These are phyloP conservation scores for Cinara cedri DNA, from an alignment of 2,888 invertebrate genomes.

Conservation along the genomic window DNA sequence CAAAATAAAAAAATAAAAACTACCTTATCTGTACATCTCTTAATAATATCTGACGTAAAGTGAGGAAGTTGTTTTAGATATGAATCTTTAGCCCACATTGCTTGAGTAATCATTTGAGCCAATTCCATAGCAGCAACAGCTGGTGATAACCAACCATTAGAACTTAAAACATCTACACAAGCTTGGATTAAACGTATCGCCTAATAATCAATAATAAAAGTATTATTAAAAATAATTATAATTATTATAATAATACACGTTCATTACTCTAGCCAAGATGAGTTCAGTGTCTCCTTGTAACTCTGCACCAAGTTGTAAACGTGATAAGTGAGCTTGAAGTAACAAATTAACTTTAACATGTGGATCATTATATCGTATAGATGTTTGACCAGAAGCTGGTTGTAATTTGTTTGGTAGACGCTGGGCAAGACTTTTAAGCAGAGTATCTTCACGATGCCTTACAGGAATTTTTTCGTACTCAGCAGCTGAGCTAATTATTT, in stretches of 20 bases:
- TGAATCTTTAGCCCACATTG: slow-evolving; percentile 99
- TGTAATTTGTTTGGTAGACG: slow-evolving; percentile 70
- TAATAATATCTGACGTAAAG: slow-evolving; percentile 86
- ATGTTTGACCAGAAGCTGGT: slow-evolving; percentile 65
- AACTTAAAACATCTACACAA: slow-evolving; percentile 91
- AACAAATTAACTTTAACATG: slow-evolving; percentile 95
- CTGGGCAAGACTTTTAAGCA: slow-evolving; percentile 72
- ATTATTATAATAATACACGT: background rate
- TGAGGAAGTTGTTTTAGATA: slow-evolving; percentile 97
- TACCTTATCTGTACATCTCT: slow-evolving; percentile 88
- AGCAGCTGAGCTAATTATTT: slow-evolving; percentile 96
- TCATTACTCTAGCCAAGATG: slow-evolving; percentile 76
- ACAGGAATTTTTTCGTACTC: slow-evolving; percentile 96
- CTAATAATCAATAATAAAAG: slow-evolving; percentile 62
- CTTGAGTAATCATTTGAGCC: slow-evolving; percentile 99
- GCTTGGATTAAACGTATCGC: slow-evolving; percentile 88
- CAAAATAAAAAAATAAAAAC: slow-evolving; percentile 37
- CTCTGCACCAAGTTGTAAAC: slow-evolving; percentile 93
- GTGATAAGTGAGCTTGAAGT: slow-evolving; percentile 92
- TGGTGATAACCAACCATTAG: slow-evolving; percentile 97
- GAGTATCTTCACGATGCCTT: slow-evolving; percentile 90
- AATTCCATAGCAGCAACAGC: slow-evolving; percentile 99
- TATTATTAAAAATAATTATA: no score
- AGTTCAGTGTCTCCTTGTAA: slow-evolving; percentile 93
- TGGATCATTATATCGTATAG: slow-evolving; percentile 90